Evolutionary conservation across 2,113 vertebrate species (phyloP), one percentile per base, ranked within the genome.

Genomic region (Strix aluco): DNA sequence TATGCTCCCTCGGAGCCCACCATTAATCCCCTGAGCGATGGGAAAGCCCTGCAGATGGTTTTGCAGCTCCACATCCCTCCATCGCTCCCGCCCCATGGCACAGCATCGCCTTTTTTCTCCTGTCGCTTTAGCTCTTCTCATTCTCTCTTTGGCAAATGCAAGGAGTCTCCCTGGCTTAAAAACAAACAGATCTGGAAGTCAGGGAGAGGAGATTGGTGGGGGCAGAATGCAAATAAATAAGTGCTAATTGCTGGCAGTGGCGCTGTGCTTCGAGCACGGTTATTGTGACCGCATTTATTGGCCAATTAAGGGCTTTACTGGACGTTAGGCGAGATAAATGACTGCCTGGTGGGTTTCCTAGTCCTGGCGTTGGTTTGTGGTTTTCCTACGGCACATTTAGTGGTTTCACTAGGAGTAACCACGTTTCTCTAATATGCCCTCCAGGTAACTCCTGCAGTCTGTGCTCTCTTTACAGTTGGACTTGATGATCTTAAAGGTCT

Each of bases 241-340:
- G 96, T 71, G 97, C 90, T 98, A 98, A 98, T 98, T 98, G 97
- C 97, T 75, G 72, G 75, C 96, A 63, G 81, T 5, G 88, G 85
- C 15, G 69, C 23, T 44, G 90, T 51, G 36, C 63, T 59, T 82
- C 44, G 63, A 96, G 83, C 9, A 22, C 19, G 5, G 96, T 91
- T 46, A 36, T 67, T n/a, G 95, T 15, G 94, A 38, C 92, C 8
- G 29, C 96, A 96, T 98, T 98, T 98, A 98, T 97, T 97, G 98
- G 97, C 97, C 97, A 98, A 98, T 98, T 98, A 98, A 97, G 49
- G 90, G 88, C 86, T 97, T 98, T 97, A 80, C 92, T 30, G 94
- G 97, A 94, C 34, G 51, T 44, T 15, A 73, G 91, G 62, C 3
- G 91, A 95, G 97, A 96, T 92, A 87, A 97, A 91, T 52, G 73